phyloP scores from a whole-genome alignment of 2,797 vertebrate genomes.

The Tamandua tetradactyla region DNA sequence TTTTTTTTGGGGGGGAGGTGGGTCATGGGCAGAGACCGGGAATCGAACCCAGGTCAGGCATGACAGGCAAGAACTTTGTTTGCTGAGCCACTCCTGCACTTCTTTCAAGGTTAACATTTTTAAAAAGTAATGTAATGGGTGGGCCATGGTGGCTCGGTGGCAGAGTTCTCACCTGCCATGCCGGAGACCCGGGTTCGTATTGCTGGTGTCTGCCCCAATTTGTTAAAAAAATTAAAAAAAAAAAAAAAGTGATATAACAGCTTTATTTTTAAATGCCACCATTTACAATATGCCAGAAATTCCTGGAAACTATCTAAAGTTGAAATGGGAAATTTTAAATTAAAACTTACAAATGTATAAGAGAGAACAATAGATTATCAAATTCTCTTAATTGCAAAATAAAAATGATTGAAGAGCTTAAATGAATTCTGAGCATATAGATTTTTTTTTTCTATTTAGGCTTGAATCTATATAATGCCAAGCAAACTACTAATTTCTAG shows the following conservation, averaged over 20 bases:
- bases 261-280: conserved; percentile 8
- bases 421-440: not conserved
- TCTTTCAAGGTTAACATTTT: too few relatives aligned
- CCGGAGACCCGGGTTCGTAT: too few relatives aligned
- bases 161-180: too few relatives aligned
- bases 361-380: not conserved
- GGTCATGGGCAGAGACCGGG: too few relatives aligned
- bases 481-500: not conserved
- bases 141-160: too few relatives aligned
- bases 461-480: not conserved
- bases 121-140: too few relatives aligned
- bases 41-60: too few relatives aligned
- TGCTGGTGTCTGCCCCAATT: too few relatives aligned
- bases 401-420: not conserved
- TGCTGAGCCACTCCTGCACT: too few relatives aligned
- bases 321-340: not conserved
- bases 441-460: not conserved
- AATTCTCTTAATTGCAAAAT: not conserved
- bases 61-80: too few relatives aligned
- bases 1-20: too few relatives aligned
- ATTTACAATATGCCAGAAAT: not conserved
- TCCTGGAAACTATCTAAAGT: not conserved
- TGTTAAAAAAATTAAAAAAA: too few relatives aligned
- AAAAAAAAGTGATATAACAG: not conserved
- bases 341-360: not conserved